These are phyloP conservation scores for Lycophotia porphyrea DNA, from an alignment of 2,888 invertebrate species.

Conservation along the genomic window DNA sequence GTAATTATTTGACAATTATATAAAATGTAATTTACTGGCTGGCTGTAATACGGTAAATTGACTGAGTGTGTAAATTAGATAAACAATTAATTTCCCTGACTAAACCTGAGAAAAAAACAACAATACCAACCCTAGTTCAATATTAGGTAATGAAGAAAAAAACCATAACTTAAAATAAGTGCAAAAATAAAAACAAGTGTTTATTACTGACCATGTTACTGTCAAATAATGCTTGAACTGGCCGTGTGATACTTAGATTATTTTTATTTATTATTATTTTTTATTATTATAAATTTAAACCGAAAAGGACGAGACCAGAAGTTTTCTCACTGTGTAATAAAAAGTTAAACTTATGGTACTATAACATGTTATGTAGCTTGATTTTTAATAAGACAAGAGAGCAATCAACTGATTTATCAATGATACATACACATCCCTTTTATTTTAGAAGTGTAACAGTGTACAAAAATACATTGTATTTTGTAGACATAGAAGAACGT, in stretches of 20 bases:
- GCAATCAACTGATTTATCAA: background rate
- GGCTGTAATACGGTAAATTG: background rate
- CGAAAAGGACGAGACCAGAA: constrained; percentile 64
- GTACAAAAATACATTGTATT: constrained; percentile 4
- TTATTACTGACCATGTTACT: constrained; percentile 62
- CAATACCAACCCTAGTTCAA: background rate
- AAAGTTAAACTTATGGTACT: constrained; percentile 31
- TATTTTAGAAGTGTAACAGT: background rate
- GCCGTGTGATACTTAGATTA: constrained; percentile 58
- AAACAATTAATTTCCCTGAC: background rate
- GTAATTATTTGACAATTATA: background rate
- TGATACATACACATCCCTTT: background rate
- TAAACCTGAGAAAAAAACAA: background rate
- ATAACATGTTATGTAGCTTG: background rate
- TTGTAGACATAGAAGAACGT: background rate
- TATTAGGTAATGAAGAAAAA: background rate
- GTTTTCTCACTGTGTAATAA: constrained; percentile 72
- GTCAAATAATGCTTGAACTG: constrained; percentile 58
- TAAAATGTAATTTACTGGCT: background rate
- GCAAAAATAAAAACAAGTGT: constrained; percentile 65
- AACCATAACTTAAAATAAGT: constrained; percentile 41
- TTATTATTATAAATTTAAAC: constrained; percentile 39
- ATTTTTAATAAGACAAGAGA: constrained; percentile 24
- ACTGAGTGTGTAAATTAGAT: background rate
- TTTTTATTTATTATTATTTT: too few relatives aligned